Percentiles rank a stretch among this genome's conserved stretches.
phyloP scores from a whole-genome alignment of 64 coral and sea anemone genomes.

The Montipora sp. region DNA sequence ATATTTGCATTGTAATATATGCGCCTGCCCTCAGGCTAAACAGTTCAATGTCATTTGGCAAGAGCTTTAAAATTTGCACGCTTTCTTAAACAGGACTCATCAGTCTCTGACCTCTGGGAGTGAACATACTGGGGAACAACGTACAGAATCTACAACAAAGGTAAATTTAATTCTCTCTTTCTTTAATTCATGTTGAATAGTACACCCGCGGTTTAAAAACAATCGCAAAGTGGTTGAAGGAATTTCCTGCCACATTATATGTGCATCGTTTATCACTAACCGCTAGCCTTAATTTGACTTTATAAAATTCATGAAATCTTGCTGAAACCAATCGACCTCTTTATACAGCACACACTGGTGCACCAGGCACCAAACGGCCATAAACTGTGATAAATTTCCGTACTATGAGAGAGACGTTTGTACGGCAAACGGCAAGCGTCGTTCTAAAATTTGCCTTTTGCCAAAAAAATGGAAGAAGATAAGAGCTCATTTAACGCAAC shows the following conservation, averaged over 20 bases:
- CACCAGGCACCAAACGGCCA: too few species aligned
- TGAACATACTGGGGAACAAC: not conserved
- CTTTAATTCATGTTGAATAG: not conserved
- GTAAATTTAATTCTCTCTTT: not conserved
- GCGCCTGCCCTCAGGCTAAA: not conserved
- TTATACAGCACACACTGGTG: too few species aligned
- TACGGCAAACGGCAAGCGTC: too few species aligned
- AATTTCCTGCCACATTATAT: not conserved
- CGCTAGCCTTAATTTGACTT: not conserved
- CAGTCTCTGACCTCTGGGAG: not conserved
- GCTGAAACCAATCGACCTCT: not conserved
- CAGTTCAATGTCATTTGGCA: not conserved
- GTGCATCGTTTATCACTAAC: not conserved
- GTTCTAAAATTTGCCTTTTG: too few species aligned
- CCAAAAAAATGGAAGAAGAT: too few species aligned
- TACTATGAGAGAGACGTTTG: too few species aligned
- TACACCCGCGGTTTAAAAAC: not conserved
- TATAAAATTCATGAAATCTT: too few species aligned
- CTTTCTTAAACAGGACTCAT: not conserved
- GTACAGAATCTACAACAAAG: conserved; percentile 10
- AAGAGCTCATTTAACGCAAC: too few species aligned
- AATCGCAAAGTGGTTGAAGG: not conserved
- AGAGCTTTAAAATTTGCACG: not conserved
- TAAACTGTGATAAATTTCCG: too few species aligned
- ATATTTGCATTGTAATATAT: not conserved